Conservation (phyloP, 2,797 vertebrate genomes). For the Propithecus perrieri region DNA sequence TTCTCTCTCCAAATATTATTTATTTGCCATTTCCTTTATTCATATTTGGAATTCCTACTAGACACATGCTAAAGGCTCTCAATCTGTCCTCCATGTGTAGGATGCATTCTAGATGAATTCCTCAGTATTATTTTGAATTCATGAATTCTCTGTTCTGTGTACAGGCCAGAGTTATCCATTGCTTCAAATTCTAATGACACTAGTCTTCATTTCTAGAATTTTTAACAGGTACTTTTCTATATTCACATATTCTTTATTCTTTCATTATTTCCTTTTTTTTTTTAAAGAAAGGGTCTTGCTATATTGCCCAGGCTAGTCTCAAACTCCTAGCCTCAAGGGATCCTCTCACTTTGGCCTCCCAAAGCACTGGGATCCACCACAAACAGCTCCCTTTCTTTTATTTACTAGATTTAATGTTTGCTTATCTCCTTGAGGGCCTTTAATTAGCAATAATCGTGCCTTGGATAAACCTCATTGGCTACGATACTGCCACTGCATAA, state of each 20-base stretch:
- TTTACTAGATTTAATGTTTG: background rate
- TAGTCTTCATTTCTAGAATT: background rate
- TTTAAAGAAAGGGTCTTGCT: background rate
- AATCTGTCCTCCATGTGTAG: background rate
- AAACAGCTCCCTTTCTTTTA: background rate
- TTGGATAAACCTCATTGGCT: no score
- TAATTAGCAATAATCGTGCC: background rate
- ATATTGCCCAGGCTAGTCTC: no score
- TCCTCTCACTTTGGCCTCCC: background rate
- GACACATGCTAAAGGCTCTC: background rate
- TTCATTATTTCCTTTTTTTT: background rate
- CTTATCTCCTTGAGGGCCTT: background rate
- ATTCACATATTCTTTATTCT: background rate
- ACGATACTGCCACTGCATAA: no score
- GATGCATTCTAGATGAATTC: background rate
- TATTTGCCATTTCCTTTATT: background rate
- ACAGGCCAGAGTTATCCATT: background rate
- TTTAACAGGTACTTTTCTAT: background rate
- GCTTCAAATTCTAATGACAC: background rate
- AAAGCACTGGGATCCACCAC: background rate
- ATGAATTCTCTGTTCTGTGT: background rate
- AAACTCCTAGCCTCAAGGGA: background rate
- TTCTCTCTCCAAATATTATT: background rate
- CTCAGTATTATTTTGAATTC: background rate
- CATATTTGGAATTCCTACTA: background rate